Conservation (phyloP, 2,797 vertebrate genomes). For the Chelonia mydas region DNA sequence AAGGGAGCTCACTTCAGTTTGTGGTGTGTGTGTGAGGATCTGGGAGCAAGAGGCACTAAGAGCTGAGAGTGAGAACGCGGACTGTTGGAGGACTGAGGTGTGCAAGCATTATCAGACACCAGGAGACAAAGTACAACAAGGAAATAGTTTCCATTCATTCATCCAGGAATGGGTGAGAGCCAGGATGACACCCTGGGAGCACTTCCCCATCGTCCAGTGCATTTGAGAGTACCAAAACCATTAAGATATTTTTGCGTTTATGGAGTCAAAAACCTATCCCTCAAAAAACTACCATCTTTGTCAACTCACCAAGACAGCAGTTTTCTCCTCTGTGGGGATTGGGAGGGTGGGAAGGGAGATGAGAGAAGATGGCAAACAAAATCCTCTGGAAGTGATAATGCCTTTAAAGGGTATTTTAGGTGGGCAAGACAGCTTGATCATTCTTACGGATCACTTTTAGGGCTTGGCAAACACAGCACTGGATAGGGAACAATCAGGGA, state of each 20-base stretch:
- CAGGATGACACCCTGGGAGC: neutral
- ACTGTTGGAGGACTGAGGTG: no score
- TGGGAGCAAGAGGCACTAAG: no score
- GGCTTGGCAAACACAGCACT: neutral
- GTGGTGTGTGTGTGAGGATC: no score
- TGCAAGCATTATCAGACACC: no score
- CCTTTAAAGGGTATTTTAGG: neutral
- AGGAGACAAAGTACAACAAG: neutral
- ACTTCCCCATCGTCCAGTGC: neutral
- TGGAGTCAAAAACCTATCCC: neutral
- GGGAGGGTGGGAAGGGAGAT: neutral
- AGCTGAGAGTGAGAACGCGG: no score
- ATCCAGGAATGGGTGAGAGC: neutral
- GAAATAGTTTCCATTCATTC: neutral
- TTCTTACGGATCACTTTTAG: neutral
- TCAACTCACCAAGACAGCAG: neutral
- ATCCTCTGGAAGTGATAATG: neutral
- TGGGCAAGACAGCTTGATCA: neutral
- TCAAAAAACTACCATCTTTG: neutral
- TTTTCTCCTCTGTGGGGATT: accelerated
- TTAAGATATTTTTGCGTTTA: neutral
- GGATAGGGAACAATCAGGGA: neutral
- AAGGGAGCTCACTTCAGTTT: no score
- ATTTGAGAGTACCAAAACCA: neutral
- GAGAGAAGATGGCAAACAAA: neutral